These are phyloP conservation scores for Poecile montanus DNA, from an alignment of 2,797 vertebrate genomes.

Conservation along the genomic window DNA sequence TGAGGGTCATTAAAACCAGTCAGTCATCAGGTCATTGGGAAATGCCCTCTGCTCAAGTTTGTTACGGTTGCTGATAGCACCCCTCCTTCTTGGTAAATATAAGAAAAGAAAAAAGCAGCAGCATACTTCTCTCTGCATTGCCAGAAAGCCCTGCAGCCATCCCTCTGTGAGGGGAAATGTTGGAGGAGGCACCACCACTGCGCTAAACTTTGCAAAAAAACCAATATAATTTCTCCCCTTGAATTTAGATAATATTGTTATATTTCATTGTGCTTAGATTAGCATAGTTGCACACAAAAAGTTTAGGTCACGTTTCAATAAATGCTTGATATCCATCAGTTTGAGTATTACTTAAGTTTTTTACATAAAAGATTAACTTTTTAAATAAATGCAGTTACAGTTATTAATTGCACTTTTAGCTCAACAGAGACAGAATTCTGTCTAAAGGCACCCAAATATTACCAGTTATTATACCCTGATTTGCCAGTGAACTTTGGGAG, in stretches of 20 bases:
- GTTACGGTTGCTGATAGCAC: not conserved
- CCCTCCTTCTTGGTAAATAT: not conserved
- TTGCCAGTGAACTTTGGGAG: not conserved
- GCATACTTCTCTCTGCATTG: not conserved
- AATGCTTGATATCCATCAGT: not conserved
- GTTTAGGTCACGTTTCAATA: not conserved
- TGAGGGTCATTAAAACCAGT: conserved; percentile 31
- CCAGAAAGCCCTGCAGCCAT: not conserved
- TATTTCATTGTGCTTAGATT: not conserved
- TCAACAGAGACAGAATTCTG: not conserved
- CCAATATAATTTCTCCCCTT: not conserved
- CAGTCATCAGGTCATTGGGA: conserved; percentile 1
- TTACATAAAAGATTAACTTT: not conserved
- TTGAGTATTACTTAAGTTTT: not conserved
- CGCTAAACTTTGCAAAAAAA: not conserved
- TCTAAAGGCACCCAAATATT: not conserved
- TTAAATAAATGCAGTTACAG: not conserved
- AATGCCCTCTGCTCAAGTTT: not conserved
- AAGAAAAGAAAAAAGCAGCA: not conserved
- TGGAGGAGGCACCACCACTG: rapidly evolving
- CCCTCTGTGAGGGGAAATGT: rapidly evolving
- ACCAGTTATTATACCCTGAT: not conserved
- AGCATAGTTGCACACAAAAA: not conserved
- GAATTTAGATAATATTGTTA: not conserved
- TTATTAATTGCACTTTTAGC: not conserved